Conservation (phyloP, 53 echinoderm and acorn worm genomes). For the Zoroaster sp. region DNA sequence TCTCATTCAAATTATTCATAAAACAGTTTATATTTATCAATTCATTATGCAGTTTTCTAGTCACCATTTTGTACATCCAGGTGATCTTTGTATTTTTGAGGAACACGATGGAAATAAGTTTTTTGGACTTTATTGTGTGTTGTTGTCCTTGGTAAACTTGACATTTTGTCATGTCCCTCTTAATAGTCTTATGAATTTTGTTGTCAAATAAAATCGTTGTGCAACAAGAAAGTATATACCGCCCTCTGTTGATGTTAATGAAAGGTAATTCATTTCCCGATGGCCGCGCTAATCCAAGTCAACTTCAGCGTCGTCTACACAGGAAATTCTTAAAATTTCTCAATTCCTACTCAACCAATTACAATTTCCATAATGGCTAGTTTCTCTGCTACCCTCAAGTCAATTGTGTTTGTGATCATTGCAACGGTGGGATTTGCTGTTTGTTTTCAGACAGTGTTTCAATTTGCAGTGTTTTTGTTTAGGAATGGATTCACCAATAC, state of each 20-base stretch:
- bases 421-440: conserved; percentile 38
- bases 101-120: too few relatives aligned
- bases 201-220: too few relatives aligned
- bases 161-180: too few relatives aligned
- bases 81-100: too few relatives aligned
- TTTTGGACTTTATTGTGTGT: too few relatives aligned
- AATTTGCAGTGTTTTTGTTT: conserved; percentile 66
- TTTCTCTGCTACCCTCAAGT: background rate
- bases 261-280: background rate
- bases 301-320: background rate
- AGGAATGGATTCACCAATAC: background rate
- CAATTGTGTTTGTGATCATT: conserved; percentile 7
- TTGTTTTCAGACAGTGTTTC: conserved; percentile 60
- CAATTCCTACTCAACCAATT: background rate
- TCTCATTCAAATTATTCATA: too few relatives aligned
- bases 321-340: background rate
- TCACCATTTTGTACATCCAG: too few relatives aligned
- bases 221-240: too few relatives aligned
- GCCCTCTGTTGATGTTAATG: background rate
- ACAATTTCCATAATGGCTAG: background rate
- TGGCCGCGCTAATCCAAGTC: background rate
- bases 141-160: too few relatives aligned
- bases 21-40: too few relatives aligned
- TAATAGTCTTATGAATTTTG: too few relatives aligned
- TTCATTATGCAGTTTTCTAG: too few relatives aligned